Percentiles rank a stretch among this genome's conserved stretches.
Evolutionary conservation across 30 jellyfish, hydroid and myxozoan genomes (phyloP).

Genomic region (Aurelia sp.): DNA sequence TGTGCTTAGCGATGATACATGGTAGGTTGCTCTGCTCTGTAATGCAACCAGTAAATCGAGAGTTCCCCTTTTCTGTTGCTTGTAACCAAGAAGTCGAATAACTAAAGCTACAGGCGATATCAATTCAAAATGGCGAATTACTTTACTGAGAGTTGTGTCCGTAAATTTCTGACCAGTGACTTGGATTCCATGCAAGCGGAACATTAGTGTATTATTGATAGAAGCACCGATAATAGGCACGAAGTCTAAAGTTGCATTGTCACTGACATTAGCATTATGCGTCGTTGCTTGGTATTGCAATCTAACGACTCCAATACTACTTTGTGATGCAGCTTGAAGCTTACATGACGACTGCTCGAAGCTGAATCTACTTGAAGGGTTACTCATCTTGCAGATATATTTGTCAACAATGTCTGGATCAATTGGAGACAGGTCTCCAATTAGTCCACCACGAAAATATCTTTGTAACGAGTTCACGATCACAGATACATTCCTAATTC

Average conservation of each 20-base stretch:
- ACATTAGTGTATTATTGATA: slow-evolving; percentile 31
- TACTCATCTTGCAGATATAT: slow-evolving; percentile 49
- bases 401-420: slow-evolving; percentile 76
- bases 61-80: slow-evolving; percentile 10
- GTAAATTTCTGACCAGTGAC: slow-evolving; percentile 23
- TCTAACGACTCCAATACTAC: slow-evolving; percentile 4
- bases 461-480: slow-evolving; percentile 49
- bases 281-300: slow-evolving; percentile 25
- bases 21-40: slow-evolving; percentile 10
- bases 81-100: slow-evolving; percentile 51
- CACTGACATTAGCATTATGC: background rate
- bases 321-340: slow-evolving; percentile 64
- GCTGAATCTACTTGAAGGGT: slow-evolving; percentile 35
- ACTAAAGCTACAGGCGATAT: slow-evolving; percentile 20
- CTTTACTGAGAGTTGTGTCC: slow-evolving; percentile 1
- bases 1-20: background rate
- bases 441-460: slow-evolving; percentile 36
- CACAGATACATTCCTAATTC: slow-evolving; percentile 48
- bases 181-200: slow-evolving; percentile 39
- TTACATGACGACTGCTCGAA: slow-evolving; percentile 56
- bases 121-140: slow-evolving; percentile 7
- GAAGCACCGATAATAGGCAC: slow-evolving; percentile 30
- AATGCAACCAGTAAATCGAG: slow-evolving; percentile 20
- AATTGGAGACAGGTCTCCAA: slow-evolving; percentile 88
- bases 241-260: slow-evolving; percentile 31